phyloP scores from a whole-genome alignment of 2,797 vertebrate species.

The Ataeniobius toweri region DNA sequence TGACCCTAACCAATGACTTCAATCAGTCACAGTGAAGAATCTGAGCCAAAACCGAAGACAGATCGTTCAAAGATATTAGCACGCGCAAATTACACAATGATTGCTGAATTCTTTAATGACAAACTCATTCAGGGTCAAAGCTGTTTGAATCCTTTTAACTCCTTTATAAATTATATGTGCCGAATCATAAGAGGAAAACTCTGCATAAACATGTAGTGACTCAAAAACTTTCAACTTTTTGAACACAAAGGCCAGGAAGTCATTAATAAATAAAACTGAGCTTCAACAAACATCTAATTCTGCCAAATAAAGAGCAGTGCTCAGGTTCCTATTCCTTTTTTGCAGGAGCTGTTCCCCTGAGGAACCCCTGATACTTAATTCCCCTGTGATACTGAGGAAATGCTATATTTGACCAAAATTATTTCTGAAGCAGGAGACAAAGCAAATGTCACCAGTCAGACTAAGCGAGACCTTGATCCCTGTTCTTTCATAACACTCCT shows the following conservation, averaged over 20 bases:
- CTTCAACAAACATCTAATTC: neutral
- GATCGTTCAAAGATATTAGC: neutral
- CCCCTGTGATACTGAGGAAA: neutral
- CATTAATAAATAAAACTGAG: neutral
- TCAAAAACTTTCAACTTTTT: neutral
- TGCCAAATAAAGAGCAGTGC: neutral
- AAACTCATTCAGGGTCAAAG: neutral
- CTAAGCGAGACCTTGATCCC: neutral
- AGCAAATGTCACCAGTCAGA: neutral
- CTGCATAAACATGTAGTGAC: neutral
- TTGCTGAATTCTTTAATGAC: neutral
- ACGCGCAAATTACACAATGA: neutral
- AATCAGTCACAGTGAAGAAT: neutral
- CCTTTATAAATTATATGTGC: neutral
- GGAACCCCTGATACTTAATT: too few relatives aligned
- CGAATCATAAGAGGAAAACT: neutral
- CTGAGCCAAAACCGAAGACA: neutral
- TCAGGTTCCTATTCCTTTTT: neutral
- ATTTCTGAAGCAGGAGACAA: slow-evolving; percentile 1
- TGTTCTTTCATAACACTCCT: neutral
- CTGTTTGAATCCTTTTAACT: neutral
- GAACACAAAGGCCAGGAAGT: neutral
- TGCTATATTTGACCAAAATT: neutral
- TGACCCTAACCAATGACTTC: neutral
- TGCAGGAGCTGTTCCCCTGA: neutral